Percentiles rank a stretch among this genome's conserved stretches.
phyloP scores from a whole-genome alignment of 2,888 invertebrate genomes.

The Ectobius pallidus region DNA sequence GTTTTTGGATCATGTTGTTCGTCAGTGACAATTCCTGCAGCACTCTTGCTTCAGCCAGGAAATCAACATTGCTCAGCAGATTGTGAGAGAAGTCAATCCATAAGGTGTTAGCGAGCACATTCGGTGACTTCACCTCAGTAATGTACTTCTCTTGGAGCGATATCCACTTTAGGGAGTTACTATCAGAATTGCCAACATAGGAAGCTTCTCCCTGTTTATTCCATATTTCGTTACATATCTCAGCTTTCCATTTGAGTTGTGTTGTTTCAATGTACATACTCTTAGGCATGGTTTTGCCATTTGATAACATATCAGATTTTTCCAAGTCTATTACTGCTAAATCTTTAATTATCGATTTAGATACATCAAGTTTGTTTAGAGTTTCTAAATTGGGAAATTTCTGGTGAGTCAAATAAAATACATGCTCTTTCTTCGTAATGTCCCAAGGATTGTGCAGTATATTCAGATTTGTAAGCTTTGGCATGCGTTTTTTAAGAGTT shows the following conservation, averaged over 20 bases:
- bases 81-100: constrained; percentile 21
- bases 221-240: neutral
- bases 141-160: neutral
- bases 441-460: neutral
- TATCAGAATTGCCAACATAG: neutral
- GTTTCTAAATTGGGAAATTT: neutral
- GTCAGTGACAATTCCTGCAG: constrained; percentile 2
- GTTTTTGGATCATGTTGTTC: constrained; percentile 3
- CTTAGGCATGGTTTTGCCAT: neutral
- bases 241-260: constrained; percentile 9
- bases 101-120: neutral
- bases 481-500: neutral
- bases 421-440: neutral
- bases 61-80: neutral
- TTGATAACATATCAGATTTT: neutral
- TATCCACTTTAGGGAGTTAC: neutral
- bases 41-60: neutral
- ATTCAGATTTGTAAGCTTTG: neutral
- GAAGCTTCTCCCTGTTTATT: neutral
- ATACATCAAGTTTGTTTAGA: neutral
- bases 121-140: neutral
- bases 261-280: neutral
- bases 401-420: neutral
- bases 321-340: neutral
- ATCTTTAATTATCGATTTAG: neutral